Percentiles rank a stretch among this genome's conserved stretches.
Conservation (phyloP, 2,113 vertebrate genomes). For the Arvicanthis niloticus region DNA sequence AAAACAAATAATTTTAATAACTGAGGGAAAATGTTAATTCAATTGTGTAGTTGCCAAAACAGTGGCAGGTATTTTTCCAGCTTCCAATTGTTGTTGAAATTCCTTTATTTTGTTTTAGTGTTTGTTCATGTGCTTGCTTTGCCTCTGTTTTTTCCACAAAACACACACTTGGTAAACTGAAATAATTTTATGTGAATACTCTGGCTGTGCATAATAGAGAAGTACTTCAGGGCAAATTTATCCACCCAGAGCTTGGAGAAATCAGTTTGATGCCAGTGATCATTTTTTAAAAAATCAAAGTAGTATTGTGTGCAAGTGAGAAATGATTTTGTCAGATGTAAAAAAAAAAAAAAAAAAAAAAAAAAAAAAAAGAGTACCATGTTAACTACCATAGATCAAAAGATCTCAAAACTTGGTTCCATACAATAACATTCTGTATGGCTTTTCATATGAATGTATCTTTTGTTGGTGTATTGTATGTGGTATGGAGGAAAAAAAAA, state of each 20-base stretch:
- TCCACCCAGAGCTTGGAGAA: background rate
- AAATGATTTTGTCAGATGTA: background rate
- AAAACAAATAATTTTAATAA: slow-evolving; percentile 2
- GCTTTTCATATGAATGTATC: background rate
- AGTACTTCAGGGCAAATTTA: background rate
- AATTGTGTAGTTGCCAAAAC: background rate
- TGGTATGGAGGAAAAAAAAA: background rate
- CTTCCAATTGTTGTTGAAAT: background rate
- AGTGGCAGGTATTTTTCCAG: background rate
- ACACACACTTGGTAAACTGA: slow-evolving; percentile 16
- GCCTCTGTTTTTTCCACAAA: background rate
- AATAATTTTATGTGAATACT: slow-evolving; percentile 31
- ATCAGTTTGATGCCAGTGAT: background rate
- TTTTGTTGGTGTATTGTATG: background rate
- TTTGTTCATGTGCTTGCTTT: background rate
- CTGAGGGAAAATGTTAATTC: slow-evolving; percentile 27
- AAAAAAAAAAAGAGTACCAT: background rate
- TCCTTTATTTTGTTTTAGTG: background rate
- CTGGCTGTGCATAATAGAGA: background rate
- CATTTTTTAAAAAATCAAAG: background rate
- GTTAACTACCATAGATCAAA: background rate
- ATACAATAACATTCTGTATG: background rate
- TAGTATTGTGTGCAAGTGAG: background rate
- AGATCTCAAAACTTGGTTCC: background rate
- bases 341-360: too few relatives aligned